Conservation (phyloP, 2,113 vertebrate genomes). For the Megaleporinus macrocephalus region DNA sequence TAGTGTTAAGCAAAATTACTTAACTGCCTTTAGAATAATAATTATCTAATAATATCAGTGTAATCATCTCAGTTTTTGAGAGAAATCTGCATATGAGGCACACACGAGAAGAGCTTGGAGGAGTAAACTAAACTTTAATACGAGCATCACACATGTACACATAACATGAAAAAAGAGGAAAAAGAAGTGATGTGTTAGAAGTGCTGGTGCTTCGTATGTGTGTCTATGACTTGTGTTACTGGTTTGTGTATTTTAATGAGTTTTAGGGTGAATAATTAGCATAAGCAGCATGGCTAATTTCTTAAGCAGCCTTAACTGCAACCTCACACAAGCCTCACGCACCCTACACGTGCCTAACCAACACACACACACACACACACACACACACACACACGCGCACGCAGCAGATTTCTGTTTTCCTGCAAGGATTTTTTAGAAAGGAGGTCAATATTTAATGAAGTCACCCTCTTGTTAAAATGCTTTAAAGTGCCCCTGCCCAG, state of each 20-base stretch:
- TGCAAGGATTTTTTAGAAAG: slow-evolving; percentile 68
- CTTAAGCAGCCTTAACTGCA: slow-evolving; percentile 39
- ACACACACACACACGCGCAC: neutral
- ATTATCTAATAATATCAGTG: no score
- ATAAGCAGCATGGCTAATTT: slow-evolving; percentile 43
- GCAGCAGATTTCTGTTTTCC: slow-evolving; percentile 52
- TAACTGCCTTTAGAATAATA: no score
- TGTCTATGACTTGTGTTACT: slow-evolving; percentile 27
- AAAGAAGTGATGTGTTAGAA: neutral
- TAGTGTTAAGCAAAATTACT: neutral
- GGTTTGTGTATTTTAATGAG: slow-evolving; percentile 55
- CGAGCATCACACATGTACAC: neutral
- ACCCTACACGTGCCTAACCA: slow-evolving; percentile 30
- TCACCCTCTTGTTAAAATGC: slow-evolving; percentile 79
- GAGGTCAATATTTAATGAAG: slow-evolving; percentile 84
- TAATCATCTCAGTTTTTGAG: no score
- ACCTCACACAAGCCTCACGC: slow-evolving; percentile 17
- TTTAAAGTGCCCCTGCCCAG: slow-evolving; percentile 79
- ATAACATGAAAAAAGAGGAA: no score
- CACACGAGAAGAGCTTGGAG: neutral
- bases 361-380: slow-evolving; percentile 8
- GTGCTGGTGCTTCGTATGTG: neutral
- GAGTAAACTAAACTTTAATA: neutral
- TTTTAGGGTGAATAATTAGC: slow-evolving; percentile 55
- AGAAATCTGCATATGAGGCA: no score